These are phyloP conservation scores for Pristiophorus japonicus DNA, from an alignment of 2,113 vertebrate genomes.

Conservation along the genomic window DNA sequence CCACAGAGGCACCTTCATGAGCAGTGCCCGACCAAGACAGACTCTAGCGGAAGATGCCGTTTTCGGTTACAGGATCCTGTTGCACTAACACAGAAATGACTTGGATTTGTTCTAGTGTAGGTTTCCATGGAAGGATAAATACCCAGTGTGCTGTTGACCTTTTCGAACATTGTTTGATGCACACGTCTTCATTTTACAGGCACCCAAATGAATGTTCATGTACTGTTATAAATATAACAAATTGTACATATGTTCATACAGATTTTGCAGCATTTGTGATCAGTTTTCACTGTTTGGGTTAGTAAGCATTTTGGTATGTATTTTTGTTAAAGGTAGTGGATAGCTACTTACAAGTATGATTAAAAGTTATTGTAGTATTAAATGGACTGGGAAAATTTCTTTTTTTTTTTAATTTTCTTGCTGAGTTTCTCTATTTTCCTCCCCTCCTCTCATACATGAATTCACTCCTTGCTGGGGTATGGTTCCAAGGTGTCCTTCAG, in stretches of 20 bases:
- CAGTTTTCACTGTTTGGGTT: conserved; percentile 67
- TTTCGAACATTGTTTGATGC: conserved; percentile 11
- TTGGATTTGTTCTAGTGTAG: conserved; percentile 33
- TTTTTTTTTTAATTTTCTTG: neutral
- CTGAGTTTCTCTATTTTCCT: neutral
- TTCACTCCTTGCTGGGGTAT: neutral
- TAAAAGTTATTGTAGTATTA: conserved; percentile 66
- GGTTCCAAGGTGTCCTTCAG: neutral
- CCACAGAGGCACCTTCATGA: conserved; percentile 50
- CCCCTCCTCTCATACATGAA: neutral
- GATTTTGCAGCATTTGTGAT: conserved; percentile 87
- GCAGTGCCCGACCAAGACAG: conserved; percentile 53
- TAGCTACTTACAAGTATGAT: conserved; percentile 68
- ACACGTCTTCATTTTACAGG: conserved; percentile 27
- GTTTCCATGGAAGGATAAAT: neutral
- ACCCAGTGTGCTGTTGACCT: neutral
- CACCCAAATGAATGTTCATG: conserved; percentile 34
- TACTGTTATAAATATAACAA: conserved; percentile 65
- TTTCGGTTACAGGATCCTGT: neutral
- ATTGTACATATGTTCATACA: conserved; percentile 86
- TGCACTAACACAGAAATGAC: conserved; percentile 15
- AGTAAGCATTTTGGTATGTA: conserved; percentile 67
- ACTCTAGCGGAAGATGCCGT: conserved; percentile 52
- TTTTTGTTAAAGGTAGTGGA: conserved; percentile 74
- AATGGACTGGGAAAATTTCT: conserved; percentile 43